phyloP scores from a whole-genome alignment of 1,140 invertebrate genomes.

The Drosophila parabipectinata region DNA sequence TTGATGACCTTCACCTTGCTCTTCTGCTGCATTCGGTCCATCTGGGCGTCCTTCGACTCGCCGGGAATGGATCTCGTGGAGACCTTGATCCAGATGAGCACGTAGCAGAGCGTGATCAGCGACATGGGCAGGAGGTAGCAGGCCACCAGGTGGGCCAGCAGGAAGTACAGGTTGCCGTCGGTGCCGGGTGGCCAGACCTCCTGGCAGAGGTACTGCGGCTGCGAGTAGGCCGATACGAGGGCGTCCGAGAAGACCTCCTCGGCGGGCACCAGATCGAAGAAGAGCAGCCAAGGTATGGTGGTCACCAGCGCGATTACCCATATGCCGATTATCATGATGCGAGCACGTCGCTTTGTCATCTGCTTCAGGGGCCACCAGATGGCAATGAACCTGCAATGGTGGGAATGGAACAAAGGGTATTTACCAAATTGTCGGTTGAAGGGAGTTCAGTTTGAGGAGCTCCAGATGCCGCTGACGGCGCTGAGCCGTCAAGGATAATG shows the following conservation, averaged over 20 bases:
- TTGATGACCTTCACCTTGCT: constrained; percentile 97
- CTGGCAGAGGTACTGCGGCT: constrained; percentile 89
- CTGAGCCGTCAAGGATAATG: constrained; percentile 61
- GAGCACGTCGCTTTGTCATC: constrained; percentile 93
- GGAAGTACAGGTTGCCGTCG: constrained; percentile 93
- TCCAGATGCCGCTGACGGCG: constrained; percentile 33
- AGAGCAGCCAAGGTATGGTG: constrained; percentile 95
- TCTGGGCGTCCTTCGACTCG: constrained; percentile 95
- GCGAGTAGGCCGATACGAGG: constrained; percentile 78
- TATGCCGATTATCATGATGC: constrained; percentile 94
- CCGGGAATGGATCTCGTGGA: constrained; percentile 93
- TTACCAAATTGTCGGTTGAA: constrained; percentile 22
- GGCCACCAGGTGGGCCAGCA: constrained; percentile 94
- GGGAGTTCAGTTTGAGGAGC: background rate
- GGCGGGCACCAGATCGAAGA: constrained; percentile 91
- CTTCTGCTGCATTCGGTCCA: constrained; percentile 95
- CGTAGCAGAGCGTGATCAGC: constrained; percentile 95
- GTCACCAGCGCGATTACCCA: constrained; percentile 94
- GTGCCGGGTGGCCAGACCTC: constrained; percentile 93
- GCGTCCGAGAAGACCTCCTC: constrained; percentile 86
- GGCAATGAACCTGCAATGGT: constrained; percentile 93
- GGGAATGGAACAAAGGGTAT: constrained; percentile 79
- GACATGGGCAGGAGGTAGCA: constrained; percentile 97
- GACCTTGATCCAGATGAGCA: constrained; percentile 96
- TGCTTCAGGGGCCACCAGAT: constrained; percentile 98